Conservation (phyloP, 2,888 invertebrate genomes). For the Deilephila porcellus region DNA sequence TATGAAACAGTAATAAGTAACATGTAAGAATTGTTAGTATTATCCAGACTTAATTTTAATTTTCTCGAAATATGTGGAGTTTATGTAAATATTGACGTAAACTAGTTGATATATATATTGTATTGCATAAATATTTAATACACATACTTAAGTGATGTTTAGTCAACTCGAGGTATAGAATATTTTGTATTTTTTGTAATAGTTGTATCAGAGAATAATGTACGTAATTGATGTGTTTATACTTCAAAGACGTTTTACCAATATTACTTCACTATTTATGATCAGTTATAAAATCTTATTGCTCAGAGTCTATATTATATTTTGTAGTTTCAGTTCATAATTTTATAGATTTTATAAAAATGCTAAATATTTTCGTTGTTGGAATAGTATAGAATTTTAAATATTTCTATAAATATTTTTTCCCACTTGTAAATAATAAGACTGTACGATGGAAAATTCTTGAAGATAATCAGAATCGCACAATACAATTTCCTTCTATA, state of each 20-base stretch:
- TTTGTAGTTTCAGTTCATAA: conserved; percentile 12
- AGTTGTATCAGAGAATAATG: conserved; percentile 39
- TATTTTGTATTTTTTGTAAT: conserved; percentile 65
- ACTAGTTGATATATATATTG: conserved; percentile 33
- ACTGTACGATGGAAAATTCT: conserved; percentile 67
- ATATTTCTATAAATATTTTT: conserved; percentile 39
- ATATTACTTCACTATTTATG: conserved; percentile 27
- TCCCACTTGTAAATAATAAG: conserved; percentile 61
- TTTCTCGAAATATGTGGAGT: neutral
- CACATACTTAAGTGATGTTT: conserved; percentile 31
- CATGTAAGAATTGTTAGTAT: neutral
- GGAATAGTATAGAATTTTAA: neutral
- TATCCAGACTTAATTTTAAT: conserved; percentile 1
- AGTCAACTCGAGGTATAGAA: conserved; percentile 43
- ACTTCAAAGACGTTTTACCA: conserved; percentile 24
- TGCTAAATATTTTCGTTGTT: neutral
- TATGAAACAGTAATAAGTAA: conserved; percentile 31
- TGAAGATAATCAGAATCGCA: conserved; percentile 67
- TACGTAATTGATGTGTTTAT: conserved; percentile 24
- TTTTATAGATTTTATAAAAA: conserved; percentile 2
- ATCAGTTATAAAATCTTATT: conserved; percentile 1
- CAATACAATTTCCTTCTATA: conserved; percentile 71
- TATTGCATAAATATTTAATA: conserved; percentile 32
- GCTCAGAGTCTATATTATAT: neutral
- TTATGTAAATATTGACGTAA: conserved; percentile 39